These are phyloP conservation scores for Sinocyclocheilus grahami DNA, from an alignment of 2,113 vertebrate genomes.

Conservation along the genomic window DNA sequence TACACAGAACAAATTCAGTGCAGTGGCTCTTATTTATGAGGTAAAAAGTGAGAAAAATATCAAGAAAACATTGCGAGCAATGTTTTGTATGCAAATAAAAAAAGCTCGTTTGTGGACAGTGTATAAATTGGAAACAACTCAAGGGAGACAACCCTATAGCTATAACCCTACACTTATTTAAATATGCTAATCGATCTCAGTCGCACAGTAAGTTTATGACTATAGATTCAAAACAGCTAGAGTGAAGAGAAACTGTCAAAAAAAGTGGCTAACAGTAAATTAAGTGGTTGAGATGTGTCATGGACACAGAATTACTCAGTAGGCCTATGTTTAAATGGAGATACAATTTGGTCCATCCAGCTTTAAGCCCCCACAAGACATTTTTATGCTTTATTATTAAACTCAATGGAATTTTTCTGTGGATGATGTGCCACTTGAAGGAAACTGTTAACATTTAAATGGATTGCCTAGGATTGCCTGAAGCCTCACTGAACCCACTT, in stretches of 20 bases:
- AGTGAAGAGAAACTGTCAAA: neutral
- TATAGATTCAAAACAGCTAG: neutral
- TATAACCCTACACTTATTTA: neutral
- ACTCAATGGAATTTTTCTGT: constrained; percentile 7
- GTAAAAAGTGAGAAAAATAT: neutral
- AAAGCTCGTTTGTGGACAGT: neutral
- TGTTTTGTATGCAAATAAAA: constrained; percentile 8
- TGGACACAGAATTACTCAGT: neutral
- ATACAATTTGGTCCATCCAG: constrained; percentile 4
- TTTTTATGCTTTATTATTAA: constrained; percentile 34
- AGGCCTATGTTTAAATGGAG: neutral
- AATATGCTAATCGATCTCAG: neutral
- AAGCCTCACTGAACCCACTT: constrained; percentile 21
- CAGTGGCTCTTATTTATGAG: neutral
- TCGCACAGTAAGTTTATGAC: neutral
- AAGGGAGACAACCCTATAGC: neutral
- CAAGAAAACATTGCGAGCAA: neutral
- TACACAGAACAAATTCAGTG: neutral
- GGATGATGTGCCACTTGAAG: constrained; percentile 32
- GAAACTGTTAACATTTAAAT: constrained; percentile 25
- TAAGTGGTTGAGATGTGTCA: neutral
- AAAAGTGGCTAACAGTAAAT: neutral
- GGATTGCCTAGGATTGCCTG: neutral
- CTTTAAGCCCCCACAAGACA: neutral
- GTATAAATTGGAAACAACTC: neutral